Evolutionary conservation across 2,888 invertebrate genomes (phyloP).

Genomic region (Melipona bicolor): DNA sequence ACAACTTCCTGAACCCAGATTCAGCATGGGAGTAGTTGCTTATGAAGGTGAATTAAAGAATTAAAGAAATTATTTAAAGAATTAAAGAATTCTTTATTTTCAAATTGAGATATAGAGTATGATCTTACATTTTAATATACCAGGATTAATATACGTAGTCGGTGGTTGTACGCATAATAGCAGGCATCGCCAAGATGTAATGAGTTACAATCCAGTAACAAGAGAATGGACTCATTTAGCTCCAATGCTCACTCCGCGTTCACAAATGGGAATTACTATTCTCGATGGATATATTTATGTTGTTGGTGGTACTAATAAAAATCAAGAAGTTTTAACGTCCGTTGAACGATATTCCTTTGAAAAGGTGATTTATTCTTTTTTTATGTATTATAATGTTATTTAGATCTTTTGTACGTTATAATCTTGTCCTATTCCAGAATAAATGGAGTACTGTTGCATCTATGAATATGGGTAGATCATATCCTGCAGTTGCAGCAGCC

Average conservation of each 20-base stretch:
- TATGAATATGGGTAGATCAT: constrained; percentile 91
- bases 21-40: constrained; percentile 96
- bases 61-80: neutral
- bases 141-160: constrained; percentile 94
- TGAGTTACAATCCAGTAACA: constrained; percentile 92
- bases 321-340: constrained; percentile 91
- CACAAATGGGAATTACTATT: constrained; percentile 96
- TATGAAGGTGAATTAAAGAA: constrained; percentile 87
- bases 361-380: constrained; percentile 85
- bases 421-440: constrained; percentile 84
- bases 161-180: constrained; percentile 94
- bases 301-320: constrained; percentile 94
- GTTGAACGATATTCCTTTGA: constrained; percentile 94
- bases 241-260: constrained; percentile 92
- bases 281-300: constrained; percentile 93
- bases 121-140: constrained; percentile 10
- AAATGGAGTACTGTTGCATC: constrained; percentile 92
- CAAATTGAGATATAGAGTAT: neutral
- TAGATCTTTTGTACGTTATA: constrained; percentile 1
- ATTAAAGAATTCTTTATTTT: neutral
- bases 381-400: constrained; percentile 3
- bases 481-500: constrained; percentile 93
- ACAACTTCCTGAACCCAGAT: constrained; percentile 92
- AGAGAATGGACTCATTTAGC: constrained; percentile 92
- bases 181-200: constrained; percentile 91